Percentiles rank a stretch among this genome's conserved stretches.
Evolutionary conservation across 2,888 invertebrate species (phyloP).

Genomic region (Fragum whitleyi): DNA sequence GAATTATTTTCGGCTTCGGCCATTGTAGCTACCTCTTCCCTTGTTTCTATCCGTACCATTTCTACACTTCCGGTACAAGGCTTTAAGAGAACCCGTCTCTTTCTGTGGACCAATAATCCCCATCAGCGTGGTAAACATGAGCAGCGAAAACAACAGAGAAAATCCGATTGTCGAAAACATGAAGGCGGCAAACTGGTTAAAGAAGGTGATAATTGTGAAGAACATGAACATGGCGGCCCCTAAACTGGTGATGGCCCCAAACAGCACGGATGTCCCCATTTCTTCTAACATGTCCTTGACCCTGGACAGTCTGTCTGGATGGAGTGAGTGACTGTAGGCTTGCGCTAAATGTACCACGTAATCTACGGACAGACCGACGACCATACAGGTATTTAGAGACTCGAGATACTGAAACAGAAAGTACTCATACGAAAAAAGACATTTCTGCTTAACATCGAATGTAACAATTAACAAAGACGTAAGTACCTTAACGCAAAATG

Average conservation of each 20-base stretch:
- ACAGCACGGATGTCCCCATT: constrained; percentile 15
- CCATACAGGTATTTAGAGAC: constrained; percentile 14
- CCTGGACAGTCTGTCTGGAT: constrained; percentile 7
- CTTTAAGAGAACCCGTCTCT: not conserved
- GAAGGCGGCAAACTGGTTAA: constrained; percentile 19
- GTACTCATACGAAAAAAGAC: too few relatives aligned
- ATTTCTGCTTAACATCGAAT: too few relatives aligned
- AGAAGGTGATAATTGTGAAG: constrained; percentile 9
- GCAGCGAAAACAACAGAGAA: constrained; percentile 16
- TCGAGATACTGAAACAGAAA: not conserved
- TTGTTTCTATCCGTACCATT: not conserved
- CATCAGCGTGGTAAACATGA: constrained; percentile 24
- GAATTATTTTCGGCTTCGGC: too few relatives aligned
- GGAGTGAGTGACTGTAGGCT: constrained; percentile 6
- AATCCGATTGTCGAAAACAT: constrained; percentile 23
- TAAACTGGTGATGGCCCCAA: constrained; percentile 14
- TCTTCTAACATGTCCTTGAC: constrained; percentile 11
- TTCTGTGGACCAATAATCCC: constrained; percentile 18
- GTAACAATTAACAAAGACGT: too few relatives aligned
- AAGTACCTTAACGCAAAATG: too few relatives aligned
- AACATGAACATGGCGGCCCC: constrained; percentile 25
- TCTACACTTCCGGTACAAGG: not conserved
- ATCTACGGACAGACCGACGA: constrained; percentile 16
- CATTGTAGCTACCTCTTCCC: not conserved
- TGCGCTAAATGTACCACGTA: constrained; percentile 20